A percentile compares a stretch with the other conserved stretches of the same genome.
Evolutionary conservation across 2,113 vertebrate genomes (phyloP).

Genomic region (Pomatostomus ruficeps): DNA sequence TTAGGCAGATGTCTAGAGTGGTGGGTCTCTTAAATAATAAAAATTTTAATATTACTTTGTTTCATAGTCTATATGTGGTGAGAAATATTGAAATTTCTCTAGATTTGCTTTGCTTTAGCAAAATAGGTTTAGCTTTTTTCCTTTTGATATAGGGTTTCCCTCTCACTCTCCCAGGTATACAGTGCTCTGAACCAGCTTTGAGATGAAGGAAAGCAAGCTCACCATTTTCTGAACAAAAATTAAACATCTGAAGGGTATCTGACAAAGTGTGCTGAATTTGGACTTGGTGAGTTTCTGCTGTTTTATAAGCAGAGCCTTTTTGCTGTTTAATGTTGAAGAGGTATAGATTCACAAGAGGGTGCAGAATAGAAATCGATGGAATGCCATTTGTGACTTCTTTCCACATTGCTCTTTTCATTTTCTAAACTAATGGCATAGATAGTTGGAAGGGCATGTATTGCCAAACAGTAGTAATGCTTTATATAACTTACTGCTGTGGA

Average conservation of each 20-base stretch:
- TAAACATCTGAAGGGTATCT: conserved; percentile 59
- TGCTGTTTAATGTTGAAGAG: conserved; percentile 38
- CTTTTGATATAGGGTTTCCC: conserved; percentile 63
- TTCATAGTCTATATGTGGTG: neutral
- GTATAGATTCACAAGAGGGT: neutral
- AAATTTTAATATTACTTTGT: neutral
- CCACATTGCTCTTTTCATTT: neutral
- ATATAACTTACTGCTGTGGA: neutral
- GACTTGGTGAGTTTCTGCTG: conserved; percentile 64
- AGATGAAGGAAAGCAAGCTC: conserved; percentile 60
- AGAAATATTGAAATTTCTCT: neutral
- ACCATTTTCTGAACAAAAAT: conserved; percentile 59
- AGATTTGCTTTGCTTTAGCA: conserved; percentile 30
- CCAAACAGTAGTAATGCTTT: neutral
- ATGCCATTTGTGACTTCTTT: neutral
- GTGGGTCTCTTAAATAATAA: neutral
- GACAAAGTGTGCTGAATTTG: conserved; percentile 57
- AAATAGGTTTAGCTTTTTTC: conserved; percentile 50
- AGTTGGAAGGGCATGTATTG: neutral
- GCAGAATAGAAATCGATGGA: neutral
- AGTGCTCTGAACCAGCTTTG: conserved; percentile 58
- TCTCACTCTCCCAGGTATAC: conserved; percentile 60
- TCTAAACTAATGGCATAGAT: neutral
- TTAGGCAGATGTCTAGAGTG: neutral
- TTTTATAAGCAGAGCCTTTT: conserved; percentile 57